Base-by-base conservation (phyloP, 2,797 vertebrate genomes). In the Forpus xanthops region DNA sequence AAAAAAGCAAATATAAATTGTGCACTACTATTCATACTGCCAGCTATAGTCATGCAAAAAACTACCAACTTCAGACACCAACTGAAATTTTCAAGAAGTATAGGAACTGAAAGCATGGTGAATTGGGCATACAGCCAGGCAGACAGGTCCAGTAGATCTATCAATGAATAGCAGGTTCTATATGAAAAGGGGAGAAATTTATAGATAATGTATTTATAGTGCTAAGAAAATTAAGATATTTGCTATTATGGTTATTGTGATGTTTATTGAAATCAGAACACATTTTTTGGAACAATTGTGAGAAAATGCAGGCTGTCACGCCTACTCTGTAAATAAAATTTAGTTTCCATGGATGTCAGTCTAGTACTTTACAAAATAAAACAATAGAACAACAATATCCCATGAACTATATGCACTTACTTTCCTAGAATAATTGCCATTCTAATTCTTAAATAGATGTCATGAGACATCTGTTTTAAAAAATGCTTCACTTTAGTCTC, bases 391-490 rank as follows among this genome's bases (percentile, higher is more conserved):
- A 64, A 47, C 17, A 68, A 66, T 50, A 81, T 66, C 77, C 30
- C 35, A 41, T 55, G 39, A 90, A 94, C 76, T 76, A 37, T 42
- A 62, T 37, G 33, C 3, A 13, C 12, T 53, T 83, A 77, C 56
- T 95, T 80, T 13, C 7, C 82, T 87, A 89, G 24, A 88, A 78
- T 64, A 93, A 47, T 82, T 81, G 45, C 28, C 23, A 21, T 83
- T 91, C 67, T 71, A 56, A 74, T 93, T 91, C 60, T 42, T 91
- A 83, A 87, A 89, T 39, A 55, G 72, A 66, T 64, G 20, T 89
- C 89, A 96, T 64, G 49, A 93, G n/a, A 41, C 10, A 84, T 66
- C 30, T 82, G n/a, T 85, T 96, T 81, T 92, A 50, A 88, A 96
- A 96, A 89, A 62, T 56, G 7, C 41, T 83, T 50, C 37, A 20